phyloP scores from a whole-genome alignment of 2,888 invertebrate genomes.

The Limnephilus auricula region DNA sequence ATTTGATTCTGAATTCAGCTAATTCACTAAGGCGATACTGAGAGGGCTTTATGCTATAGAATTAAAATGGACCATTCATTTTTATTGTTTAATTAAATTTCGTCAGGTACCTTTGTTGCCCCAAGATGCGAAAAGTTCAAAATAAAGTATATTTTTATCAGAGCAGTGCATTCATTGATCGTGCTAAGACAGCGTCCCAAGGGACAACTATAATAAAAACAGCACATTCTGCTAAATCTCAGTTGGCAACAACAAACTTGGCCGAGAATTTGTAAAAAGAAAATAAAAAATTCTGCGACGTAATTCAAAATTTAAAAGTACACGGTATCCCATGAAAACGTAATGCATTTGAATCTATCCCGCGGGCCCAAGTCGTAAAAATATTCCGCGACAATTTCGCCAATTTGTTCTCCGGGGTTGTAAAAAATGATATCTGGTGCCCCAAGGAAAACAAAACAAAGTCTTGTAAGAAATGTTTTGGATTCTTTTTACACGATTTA shows the following conservation, averaged over 20 bases:
- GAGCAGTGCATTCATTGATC: no score
- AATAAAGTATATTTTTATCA: no score
- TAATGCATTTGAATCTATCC: background rate
- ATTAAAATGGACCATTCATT: no score
- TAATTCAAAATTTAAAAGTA: slow-evolving; percentile 2
- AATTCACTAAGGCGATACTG: no score
- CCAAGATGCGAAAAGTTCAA: no score
- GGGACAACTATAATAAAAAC: background rate
- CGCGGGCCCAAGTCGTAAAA: background rate
- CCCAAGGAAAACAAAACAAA: slow-evolving; percentile 14
- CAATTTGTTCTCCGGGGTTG: slow-evolving; percentile 20
- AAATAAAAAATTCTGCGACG: background rate
- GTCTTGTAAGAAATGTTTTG: background rate
- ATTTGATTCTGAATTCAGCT: no score
- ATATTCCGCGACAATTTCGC: slow-evolving; percentile 18
- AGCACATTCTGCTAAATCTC: no score
- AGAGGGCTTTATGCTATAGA: no score
- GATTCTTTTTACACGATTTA: background rate
- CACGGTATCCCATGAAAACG: background rate
- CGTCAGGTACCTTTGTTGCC: no score
- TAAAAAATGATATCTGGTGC: background rate
- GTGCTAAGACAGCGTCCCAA: background rate
- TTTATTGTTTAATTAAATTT: no score
- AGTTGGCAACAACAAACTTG: background rate
- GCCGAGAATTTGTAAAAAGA: background rate